Percentiles rank a stretch among this genome's conserved stretches.
Conservation (phyloP, 2,888 invertebrate genomes). For the Sclerodermus sp. region DNA sequence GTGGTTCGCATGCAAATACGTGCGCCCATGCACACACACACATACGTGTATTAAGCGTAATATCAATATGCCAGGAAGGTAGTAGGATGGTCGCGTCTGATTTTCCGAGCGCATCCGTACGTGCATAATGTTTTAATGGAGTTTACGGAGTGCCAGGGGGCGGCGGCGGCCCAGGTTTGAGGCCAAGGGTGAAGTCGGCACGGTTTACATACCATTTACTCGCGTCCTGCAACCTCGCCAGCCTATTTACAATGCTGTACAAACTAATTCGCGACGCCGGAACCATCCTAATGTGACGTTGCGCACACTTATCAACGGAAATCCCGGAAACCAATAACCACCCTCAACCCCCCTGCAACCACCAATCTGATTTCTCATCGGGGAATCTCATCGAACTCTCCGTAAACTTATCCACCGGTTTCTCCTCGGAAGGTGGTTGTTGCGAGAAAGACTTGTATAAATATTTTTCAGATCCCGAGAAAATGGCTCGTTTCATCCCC, state of each 20-base stretch:
- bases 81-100: slow-evolving; percentile 50
- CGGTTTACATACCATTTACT: slow-evolving; percentile 58
- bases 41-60: slow-evolving; percentile 24
- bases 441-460: too few relatives aligned
- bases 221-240: slow-evolving; percentile 47
- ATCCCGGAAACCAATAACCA: too few relatives aligned
- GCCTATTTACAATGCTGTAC: slow-evolving; percentile 54
- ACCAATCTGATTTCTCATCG: too few relatives aligned
- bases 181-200: slow-evolving; percentile 50
- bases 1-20: too few relatives aligned
- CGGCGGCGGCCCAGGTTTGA: slow-evolving; percentile 25
- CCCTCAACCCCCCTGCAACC: too few relatives aligned
- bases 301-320: too few relatives aligned
- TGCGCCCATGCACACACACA: too few relatives aligned
- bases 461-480: too few relatives aligned
- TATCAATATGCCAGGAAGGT: slow-evolving; percentile 35
- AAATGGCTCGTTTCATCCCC: too few relatives aligned
- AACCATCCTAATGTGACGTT: slow-evolving; percentile 15
- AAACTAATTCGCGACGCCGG: slow-evolving; percentile 45
- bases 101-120: slow-evolving; percentile 58
- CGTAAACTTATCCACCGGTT: too few relatives aligned
- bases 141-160: slow-evolving; percentile 51
- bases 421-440: too few relatives aligned
- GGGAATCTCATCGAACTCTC: too few relatives aligned
- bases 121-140: slow-evolving; percentile 59